Evolutionary conservation across 2,113 vertebrate genomes (phyloP).

Genomic region (Oreochromis tanganicae): DNA sequence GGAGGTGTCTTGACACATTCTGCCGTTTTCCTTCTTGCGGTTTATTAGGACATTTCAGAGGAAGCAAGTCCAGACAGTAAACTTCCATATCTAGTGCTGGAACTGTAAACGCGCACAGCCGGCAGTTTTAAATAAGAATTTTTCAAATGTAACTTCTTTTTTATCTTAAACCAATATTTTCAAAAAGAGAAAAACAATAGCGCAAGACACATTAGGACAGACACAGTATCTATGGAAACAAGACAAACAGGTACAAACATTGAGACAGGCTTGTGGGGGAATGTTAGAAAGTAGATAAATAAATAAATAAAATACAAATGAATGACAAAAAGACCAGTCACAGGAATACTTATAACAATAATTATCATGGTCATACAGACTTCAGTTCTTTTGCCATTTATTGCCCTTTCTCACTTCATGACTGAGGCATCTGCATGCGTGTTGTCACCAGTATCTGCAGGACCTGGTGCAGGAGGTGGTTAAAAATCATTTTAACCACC

Average conservation of each 20-base stretch:
- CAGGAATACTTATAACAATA: background rate
- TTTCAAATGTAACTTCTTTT: background rate
- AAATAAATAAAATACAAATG: background rate
- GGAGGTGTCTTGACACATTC: background rate
- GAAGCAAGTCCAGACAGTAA: background rate
- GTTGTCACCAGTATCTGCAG: background rate
- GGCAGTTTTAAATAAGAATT: background rate
- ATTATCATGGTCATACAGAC: background rate
- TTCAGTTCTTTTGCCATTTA: background rate
- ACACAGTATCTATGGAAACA: background rate
- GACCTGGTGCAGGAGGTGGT: background rate
- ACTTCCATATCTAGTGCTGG: background rate
- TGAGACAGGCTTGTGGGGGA: background rate
- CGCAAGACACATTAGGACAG: background rate
- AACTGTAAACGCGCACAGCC: background rate
- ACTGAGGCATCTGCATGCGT: background rate
- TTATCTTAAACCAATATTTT: background rate
- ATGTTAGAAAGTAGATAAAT: background rate
- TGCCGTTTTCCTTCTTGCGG: fast-evolving
- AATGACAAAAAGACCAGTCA: background rate
- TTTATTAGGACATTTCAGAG: background rate
- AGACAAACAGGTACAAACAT: background rate
- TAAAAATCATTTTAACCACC: background rate
- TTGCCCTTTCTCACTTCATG: background rate
- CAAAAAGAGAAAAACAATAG: background rate